phyloP scores from a whole-genome alignment of 2,888 invertebrate genomes.

The Nymphalis urticae region DNA sequence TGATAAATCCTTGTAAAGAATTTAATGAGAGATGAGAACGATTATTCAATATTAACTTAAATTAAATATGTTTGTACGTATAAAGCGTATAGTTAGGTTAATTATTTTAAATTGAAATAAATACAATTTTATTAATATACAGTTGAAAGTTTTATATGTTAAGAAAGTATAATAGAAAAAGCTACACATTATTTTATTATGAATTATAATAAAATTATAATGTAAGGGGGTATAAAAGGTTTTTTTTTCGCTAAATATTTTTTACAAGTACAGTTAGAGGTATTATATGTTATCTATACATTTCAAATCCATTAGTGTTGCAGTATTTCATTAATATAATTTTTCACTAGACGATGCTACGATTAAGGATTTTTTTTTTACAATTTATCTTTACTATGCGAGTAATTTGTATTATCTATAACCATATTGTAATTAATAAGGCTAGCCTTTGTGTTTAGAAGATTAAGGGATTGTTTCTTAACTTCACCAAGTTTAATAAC shows the following conservation, averaged over 20 bases:
- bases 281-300: constrained; percentile 24
- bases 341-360: constrained; percentile 39
- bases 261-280: constrained; percentile 31
- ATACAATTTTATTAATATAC: constrained; percentile 36
- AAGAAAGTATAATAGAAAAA: constrained; percentile 25
- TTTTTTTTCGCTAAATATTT: constrained; percentile 8
- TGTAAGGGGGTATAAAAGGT: constrained; percentile 12
- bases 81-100: constrained; percentile 59
- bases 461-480: background rate
- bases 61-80: constrained; percentile 56
- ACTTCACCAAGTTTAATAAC: background rate
- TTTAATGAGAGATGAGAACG: constrained; percentile 16
- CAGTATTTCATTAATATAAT: constrained; percentile 55
- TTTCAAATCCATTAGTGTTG: constrained; percentile 80
- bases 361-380: constrained; percentile 46
- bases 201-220: constrained; percentile 18
- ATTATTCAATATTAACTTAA: constrained; percentile 18
- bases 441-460: constrained; percentile 1
- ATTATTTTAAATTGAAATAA: constrained; percentile 32
- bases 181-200: constrained; percentile 15
- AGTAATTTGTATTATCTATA: constrained; percentile 16
- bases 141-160: constrained; percentile 7
- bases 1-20: constrained; percentile 11
- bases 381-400: constrained; percentile 54
- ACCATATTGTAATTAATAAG: background rate